phyloP scores from a whole-genome alignment of 2,113 vertebrate species.

The Bambusicola thoracicus region DNA sequence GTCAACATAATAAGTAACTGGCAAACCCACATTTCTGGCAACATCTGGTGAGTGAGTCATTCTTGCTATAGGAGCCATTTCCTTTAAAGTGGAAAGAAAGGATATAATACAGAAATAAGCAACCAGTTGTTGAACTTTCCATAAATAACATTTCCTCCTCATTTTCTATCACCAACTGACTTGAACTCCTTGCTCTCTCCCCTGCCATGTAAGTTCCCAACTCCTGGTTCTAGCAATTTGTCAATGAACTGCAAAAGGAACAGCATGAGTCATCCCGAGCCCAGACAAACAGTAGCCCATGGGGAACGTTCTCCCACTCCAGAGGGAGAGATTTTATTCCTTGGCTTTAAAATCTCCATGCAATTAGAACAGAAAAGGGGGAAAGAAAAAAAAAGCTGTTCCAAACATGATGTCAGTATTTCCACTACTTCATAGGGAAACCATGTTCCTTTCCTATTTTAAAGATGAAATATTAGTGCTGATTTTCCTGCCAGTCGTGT shows the following conservation, averaged over 20 bases:
- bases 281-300: slow-evolving; percentile 68
- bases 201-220: neutral
- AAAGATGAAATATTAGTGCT: slow-evolving; percentile 69
- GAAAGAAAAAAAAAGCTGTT: slow-evolving; percentile 19
- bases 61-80: slow-evolving; percentile 18
- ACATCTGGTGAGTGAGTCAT: neutral
- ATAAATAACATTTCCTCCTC: slow-evolving; percentile 41
- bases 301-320: slow-evolving; percentile 30
- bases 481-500: slow-evolving; percentile 52
- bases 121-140: slow-evolving; percentile 32
- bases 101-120: slow-evolving; percentile 31
- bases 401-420: slow-evolving; percentile 77
- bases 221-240: slow-evolving; percentile 53
- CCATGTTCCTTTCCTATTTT: slow-evolving; percentile 56
- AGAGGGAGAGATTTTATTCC: slow-evolving; percentile 66
- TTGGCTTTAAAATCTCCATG: slow-evolving; percentile 61
- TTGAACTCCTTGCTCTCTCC: slow-evolving; percentile 5
- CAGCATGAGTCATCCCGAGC: slow-evolving; percentile 50
- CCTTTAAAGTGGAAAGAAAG: slow-evolving; percentile 30
- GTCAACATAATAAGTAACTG: neutral
- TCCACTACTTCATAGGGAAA: slow-evolving; percentile 79
- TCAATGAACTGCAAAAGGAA: slow-evolving; percentile 46
- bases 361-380: slow-evolving; percentile 67
- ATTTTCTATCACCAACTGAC: neutral
- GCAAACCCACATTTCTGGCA: neutral